Evolutionary conservation across 2,113 vertebrate species (phyloP), one percentile per base, ranked within the genome.

Genomic region (Phaethornis superciliosus): DNA sequence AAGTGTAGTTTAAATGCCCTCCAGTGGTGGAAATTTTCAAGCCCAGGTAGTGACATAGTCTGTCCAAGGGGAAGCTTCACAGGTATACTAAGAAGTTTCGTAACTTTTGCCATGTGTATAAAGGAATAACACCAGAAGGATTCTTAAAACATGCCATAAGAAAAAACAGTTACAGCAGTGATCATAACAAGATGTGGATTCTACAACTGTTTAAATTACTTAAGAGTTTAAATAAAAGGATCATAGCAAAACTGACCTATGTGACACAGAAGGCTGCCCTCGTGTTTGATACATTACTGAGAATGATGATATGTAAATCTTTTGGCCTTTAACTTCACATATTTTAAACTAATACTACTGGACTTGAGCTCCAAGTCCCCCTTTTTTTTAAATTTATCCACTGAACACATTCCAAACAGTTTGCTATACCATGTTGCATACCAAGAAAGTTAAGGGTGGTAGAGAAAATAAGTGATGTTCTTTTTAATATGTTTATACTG

Each of bases 1-100:
- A 80, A 26, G 20, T 40, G 69, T 37, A 60, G 52, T 81, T 96
- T 68, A 93, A 95, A 81, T 90, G 95, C 96, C 97, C 95, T 89
- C 97, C 35, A 85, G 95, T 95, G 97, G 96, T 46, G 72, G 75
- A 62, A 91, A 32, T 65, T 69, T 52, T 58, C 68, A 96, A 88
- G 42, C 51, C 52, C 85, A 42, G 0, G 10, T 27, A 47, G 28
- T 11, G 54, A 64, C 0, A 0, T 9, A 67, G 32, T 18, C 44
- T 35, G 23, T 22, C 35, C 70, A 63, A 42, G 14, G 32, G 18
- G 12, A 85, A 56, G 54, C 23, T 89, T 40, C 71, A 55, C 33
- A 74, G 13, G 14, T 15, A 62, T 0, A 2, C 15, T 4, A n/a
- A 27, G 5, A 47, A 70, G 6, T 32, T 79, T 77, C 51, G 7